These are phyloP conservation scores for Muscicapa striata DNA, from an alignment of 2,797 vertebrate species.

Conservation along the genomic window DNA sequence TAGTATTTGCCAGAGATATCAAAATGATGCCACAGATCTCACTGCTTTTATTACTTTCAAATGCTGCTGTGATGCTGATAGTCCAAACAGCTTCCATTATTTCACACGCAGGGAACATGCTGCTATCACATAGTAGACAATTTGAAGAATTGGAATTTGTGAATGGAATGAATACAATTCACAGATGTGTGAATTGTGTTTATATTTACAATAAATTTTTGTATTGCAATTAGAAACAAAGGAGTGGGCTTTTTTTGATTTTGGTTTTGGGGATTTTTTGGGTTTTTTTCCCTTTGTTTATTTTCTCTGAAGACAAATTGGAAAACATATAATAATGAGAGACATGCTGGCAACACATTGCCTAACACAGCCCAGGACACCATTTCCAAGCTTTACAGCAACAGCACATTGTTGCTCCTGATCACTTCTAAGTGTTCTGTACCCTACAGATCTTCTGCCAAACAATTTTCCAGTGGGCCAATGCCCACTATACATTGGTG, in stretches of 20 bases:
- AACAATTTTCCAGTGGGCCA: neutral
- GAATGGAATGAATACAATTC: neutral
- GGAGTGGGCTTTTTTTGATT: rapidly evolving
- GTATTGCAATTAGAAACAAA: neutral
- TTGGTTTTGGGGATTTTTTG: too few species aligned
- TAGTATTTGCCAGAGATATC: neutral
- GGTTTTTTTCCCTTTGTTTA: neutral
- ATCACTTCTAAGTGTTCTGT: neutral
- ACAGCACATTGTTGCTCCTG: neutral
- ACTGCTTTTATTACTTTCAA: neutral
- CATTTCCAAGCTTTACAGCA: neutral
- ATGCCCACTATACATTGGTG: rapidly evolving
- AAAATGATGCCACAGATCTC: neutral
- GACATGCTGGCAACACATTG: neutral
- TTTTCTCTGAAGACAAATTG: neutral
- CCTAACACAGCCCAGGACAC: neutral
- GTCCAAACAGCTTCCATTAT: neutral
- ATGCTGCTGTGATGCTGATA: neutral
- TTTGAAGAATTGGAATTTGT: neutral
- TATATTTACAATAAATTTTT: neutral
- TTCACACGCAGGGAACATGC: neutral
- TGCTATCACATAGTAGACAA: neutral
- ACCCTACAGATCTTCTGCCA: neutral
- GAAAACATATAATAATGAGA: neutral
- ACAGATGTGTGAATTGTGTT: neutral